Evolutionary conservation across 2,113 vertebrate species (phyloP).

Genomic region (Zootoca vivipara): DNA sequence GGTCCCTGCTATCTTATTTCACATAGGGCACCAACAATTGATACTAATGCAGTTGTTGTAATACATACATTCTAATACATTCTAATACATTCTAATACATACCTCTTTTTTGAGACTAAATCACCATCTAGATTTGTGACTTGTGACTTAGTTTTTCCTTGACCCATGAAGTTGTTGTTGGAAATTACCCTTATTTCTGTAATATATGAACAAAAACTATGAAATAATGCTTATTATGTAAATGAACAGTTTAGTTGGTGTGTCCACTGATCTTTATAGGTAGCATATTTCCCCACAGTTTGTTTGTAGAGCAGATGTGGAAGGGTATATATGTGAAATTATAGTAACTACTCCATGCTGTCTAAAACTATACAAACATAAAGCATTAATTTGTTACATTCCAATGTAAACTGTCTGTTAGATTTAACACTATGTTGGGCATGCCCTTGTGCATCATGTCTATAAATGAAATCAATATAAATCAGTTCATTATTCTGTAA

Average conservation of each 20-base stretch:
- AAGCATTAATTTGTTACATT: slow-evolving; percentile 17
- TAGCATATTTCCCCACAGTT: background rate
- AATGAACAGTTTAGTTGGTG: background rate
- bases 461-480: slow-evolving; percentile 57
- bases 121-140: background rate
- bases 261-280: background rate
- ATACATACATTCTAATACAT: no score
- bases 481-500: slow-evolving; percentile 71
- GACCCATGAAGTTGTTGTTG: background rate
- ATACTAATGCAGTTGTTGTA: background rate
- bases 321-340: background rate
- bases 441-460: slow-evolving; percentile 54
- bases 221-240: background rate
- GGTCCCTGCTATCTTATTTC: background rate
- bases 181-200: background rate
- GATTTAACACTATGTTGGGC: slow-evolving; percentile 37
- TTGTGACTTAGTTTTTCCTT: background rate
- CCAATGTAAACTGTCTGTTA: slow-evolving; percentile 25
- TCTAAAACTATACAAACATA: background rate
- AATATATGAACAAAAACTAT: background rate
- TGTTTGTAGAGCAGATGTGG: background rate
- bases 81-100: background rate
- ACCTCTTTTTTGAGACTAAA: background rate
- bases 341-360: background rate
- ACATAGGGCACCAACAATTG: background rate